A percentile compares a stretch with the other conserved stretches of the same genome.
Evolutionary conservation across 2,888 invertebrate species (phyloP).

Genomic region (Oligia latruncula): DNA sequence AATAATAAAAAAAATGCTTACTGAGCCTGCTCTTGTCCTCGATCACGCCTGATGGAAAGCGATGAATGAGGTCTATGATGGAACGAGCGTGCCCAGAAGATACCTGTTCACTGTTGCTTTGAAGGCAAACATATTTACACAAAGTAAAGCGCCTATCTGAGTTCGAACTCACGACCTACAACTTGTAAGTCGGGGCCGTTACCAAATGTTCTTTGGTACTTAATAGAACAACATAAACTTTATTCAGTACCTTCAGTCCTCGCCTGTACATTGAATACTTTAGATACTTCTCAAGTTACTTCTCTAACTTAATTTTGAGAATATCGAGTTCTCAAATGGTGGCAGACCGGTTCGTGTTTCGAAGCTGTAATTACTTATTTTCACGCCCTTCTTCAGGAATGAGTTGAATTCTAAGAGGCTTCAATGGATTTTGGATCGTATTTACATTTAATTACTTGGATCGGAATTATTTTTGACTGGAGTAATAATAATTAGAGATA

Average conservation of each 20-base stretch:
- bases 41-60: not conserved
- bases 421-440: slow-evolving; percentile 33
- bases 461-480: not conserved
- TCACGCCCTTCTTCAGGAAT: slow-evolving; percentile 32
- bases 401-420: slow-evolving; percentile 43
- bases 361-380: slow-evolving; percentile 57
- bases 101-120: not conserved
- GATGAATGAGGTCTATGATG: not conserved
- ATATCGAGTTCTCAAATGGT: slow-evolving; percentile 49
- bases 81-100: not conserved
- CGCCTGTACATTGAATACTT: slow-evolving; percentile 49
- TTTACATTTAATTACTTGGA: slow-evolving; percentile 5
- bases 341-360: slow-evolving; percentile 48
- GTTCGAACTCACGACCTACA: too few species aligned
- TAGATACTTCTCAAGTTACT: slow-evolving; percentile 40
- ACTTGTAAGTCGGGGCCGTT: not conserved
- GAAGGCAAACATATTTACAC: too few species aligned
- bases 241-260: slow-evolving; percentile 39
- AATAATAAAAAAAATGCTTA: not conserved
- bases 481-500: not conserved
- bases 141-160: too few species aligned
- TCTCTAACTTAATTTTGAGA: slow-evolving; percentile 51
- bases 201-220: slow-evolving; percentile 20
- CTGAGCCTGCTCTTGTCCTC: not conserved
- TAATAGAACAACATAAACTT: slow-evolving; percentile 58